These are phyloP conservation scores for Zeuzera pyrina DNA, from an alignment of 2,888 invertebrate genomes.

Conservation along the genomic window DNA sequence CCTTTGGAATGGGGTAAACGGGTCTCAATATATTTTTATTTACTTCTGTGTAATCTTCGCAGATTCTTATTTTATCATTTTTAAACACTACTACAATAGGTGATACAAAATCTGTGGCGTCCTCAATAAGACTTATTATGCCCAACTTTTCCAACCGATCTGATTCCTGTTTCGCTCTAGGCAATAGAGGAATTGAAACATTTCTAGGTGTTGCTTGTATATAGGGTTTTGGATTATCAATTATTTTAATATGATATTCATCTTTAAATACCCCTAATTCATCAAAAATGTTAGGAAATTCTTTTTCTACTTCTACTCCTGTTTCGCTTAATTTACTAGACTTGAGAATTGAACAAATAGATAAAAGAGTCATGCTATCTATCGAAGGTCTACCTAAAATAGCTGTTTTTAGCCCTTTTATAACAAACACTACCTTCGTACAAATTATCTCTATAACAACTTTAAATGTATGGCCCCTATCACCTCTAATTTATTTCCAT, in stretches of 20 bases:
- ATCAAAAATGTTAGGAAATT: conserved; percentile 7
- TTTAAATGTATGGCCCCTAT: background rate
- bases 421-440: conserved; percentile 4
- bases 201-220: conserved; percentile 5
- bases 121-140: background rate
- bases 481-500: conserved; percentile 1
- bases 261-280: conserved; percentile 7
- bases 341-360: background rate
- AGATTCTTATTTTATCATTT: background rate
- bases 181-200: conserved; percentile 6
- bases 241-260: conserved; percentile 3
- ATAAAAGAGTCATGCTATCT: background rate
- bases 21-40: background rate
- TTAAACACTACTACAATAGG: conserved; percentile 2
- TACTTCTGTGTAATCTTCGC: background rate
- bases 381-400: conserved; percentile 5
- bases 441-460: background rate
- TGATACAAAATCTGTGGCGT: background rate
- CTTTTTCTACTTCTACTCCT: background rate
- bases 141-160: background rate
- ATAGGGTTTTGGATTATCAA: conserved; percentile 3
- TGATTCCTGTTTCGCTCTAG: conserved; percentile 4
- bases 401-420: conserved; percentile 4
- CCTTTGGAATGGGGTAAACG: too few relatives aligned
- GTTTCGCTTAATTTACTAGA: background rate